A percentile compares a stretch with the other conserved stretches of the same genome.
Evolutionary conservation across 2,888 invertebrate genomes (phyloP).

Genomic region (Lycophotia porphyrea): DNA sequence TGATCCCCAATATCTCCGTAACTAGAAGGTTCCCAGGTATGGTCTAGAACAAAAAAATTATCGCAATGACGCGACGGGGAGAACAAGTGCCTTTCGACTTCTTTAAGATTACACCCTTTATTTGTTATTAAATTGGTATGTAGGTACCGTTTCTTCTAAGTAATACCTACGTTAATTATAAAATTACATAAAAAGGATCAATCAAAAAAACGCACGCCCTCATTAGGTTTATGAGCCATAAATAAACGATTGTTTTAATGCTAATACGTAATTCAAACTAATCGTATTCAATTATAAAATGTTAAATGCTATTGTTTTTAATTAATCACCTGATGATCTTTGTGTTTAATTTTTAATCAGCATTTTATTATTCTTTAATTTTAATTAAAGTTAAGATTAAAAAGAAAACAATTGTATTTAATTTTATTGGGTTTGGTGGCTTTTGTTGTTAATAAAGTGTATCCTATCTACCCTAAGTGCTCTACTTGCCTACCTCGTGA

Average conservation of each 20-base stretch:
- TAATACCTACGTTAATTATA: not conserved
- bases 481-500: not conserved
- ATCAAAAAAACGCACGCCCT: constrained; percentile 29
- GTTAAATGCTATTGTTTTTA: constrained; percentile 28
- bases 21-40: too few species aligned
- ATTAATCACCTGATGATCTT: constrained; percentile 32
- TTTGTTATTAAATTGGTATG: too few species aligned
- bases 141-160: not conserved
- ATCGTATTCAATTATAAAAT: constrained; percentile 32
- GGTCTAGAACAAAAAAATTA: too few species aligned
- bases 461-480: not conserved
- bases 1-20: too few species aligned
- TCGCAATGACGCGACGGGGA: too few species aligned
- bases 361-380: too few species aligned
- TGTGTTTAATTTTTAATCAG: constrained; percentile 37
- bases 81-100: too few species aligned
- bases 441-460: not conserved
- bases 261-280: constrained; percentile 40
- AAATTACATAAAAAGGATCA: constrained; percentile 1
- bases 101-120: too few species aligned
- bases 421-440: not conserved
- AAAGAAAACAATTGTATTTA: not conserved
- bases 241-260: constrained; percentile 44
- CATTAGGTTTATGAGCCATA: constrained; percentile 48
- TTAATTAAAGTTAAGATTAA: constrained; percentile 17